These are phyloP conservation scores for Dasypogon diadema DNA, from an alignment of 2,888 invertebrate species.

Conservation along the genomic window DNA sequence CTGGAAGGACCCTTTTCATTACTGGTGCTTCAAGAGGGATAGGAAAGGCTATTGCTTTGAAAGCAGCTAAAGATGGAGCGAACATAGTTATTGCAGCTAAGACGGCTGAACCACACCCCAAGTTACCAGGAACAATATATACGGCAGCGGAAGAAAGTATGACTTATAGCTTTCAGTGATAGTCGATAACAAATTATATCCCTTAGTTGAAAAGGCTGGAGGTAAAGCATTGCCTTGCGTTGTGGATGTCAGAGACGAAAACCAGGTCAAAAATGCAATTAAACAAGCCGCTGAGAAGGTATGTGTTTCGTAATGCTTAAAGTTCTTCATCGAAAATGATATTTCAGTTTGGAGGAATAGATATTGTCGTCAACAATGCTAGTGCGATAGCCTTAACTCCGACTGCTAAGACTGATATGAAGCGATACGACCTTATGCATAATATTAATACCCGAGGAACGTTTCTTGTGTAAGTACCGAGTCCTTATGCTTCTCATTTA, in stretches of 20 bases:
- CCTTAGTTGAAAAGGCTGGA: constrained; percentile 81
- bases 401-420: constrained; percentile 91
- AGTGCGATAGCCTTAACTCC: constrained; percentile 91
- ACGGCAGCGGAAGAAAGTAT: constrained; percentile 85
- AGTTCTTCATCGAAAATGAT: neutral
- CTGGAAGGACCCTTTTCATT: constrained; percentile 92
- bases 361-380: constrained; percentile 95
- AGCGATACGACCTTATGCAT: constrained; percentile 97
- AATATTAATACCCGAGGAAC: constrained; percentile 94
- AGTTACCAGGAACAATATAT: constrained; percentile 81
- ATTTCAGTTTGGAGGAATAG: constrained; percentile 89
- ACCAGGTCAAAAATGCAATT: constrained; percentile 76
- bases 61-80: constrained; percentile 89
- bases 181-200: neutral
- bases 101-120: constrained; percentile 81
- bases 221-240: constrained; percentile 84
- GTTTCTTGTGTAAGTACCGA: constrained; percentile 83
- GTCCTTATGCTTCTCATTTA: neutral
- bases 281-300: constrained; percentile 74
- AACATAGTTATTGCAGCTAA: constrained; percentile 90
- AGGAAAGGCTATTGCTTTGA: constrained; percentile 92
- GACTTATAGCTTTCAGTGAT: neutral
- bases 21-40: constrained; percentile 98
- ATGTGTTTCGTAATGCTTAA: neutral
- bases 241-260: constrained; percentile 86